Conservation (phyloP, 2,113 vertebrate genomes). For the Pachyramphus minor region DNA sequence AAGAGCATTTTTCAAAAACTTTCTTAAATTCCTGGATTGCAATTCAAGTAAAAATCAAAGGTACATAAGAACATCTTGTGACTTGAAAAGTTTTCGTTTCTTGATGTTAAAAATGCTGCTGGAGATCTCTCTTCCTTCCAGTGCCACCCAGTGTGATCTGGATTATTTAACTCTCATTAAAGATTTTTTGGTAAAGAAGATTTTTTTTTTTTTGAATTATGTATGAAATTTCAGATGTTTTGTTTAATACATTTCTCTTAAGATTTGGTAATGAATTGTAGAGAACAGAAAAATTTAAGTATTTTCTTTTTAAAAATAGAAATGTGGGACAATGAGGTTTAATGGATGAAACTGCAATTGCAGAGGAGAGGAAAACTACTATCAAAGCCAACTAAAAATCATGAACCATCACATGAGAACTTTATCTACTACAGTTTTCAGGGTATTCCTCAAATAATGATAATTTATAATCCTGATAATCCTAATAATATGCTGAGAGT, state of each 20-base stretch:
- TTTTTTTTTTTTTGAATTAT: constrained; percentile 16
- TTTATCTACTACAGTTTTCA: constrained; percentile 45
- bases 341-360: not conserved
- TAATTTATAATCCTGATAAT: constrained; percentile 41
- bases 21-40: constrained; percentile 71
- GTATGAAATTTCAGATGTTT: constrained; percentile 35
- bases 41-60: constrained; percentile 75
- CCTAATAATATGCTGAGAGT: not conserved
- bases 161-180: constrained; percentile 37
- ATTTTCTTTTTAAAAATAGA: not conserved
- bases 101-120: constrained; percentile 66
- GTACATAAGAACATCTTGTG: constrained; percentile 54
- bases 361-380: constrained; percentile 31
- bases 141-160: constrained; percentile 55
- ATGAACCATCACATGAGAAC: not conserved
- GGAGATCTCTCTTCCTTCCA: constrained; percentile 59
- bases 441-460: constrained; percentile 40
- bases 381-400: constrained; percentile 26
- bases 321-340: not conserved
- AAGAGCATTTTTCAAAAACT: constrained; percentile 57
- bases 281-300: constrained; percentile 15
- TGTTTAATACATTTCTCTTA: constrained; percentile 47
- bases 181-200: constrained; percentile 25
- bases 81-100: constrained; percentile 64
- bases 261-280: constrained; percentile 48